A percentile compares a stretch with the other conserved stretches of the same genome.
phyloP scores from a whole-genome alignment of 2,888 invertebrate species.

The Criorhina ranunculi region DNA sequence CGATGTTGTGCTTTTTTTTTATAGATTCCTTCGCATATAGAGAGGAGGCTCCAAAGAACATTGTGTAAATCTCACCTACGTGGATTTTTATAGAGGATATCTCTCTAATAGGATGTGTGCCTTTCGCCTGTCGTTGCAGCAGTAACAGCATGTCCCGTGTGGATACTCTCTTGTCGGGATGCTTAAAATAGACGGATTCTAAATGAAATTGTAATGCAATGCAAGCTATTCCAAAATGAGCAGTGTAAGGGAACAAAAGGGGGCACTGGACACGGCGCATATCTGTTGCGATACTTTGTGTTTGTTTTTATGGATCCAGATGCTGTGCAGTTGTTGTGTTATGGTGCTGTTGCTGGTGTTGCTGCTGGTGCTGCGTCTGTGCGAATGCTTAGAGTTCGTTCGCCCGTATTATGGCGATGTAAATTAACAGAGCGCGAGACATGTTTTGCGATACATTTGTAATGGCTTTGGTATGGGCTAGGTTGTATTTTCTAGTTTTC shows the following conservation, averaged over 20 bases:
- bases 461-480: slow-evolving; percentile 62
- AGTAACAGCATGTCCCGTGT: slow-evolving; percentile 27
- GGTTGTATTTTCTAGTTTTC: slow-evolving; percentile 75
- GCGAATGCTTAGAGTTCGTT: slow-evolving; percentile 63
- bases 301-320: slow-evolving; percentile 74
- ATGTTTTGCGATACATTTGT: slow-evolving; percentile 76
- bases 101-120: slow-evolving; percentile 68
- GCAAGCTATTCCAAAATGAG: slow-evolving; percentile 71
- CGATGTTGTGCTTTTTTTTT: slow-evolving; percentile 41
- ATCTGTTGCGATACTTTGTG: slow-evolving; percentile 60
- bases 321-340: slow-evolving; percentile 50
- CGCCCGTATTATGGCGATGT: slow-evolving; percentile 66
- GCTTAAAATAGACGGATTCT: slow-evolving; percentile 72
- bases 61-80: slow-evolving; percentile 77
- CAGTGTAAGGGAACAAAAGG: slow-evolving; percentile 1
- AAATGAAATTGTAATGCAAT: slow-evolving; percentile 77
- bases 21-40: slow-evolving; percentile 54
- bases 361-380: slow-evolving; percentile 26
- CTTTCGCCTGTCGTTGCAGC: slow-evolving; percentile 10
- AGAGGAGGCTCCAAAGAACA: slow-evolving; percentile 54
- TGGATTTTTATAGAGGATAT: slow-evolving; percentile 69
- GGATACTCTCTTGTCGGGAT: slow-evolving; percentile 47
- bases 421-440: slow-evolving; percentile 66
- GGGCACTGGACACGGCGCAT: slow-evolving; percentile 54
- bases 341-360: slow-evolving; percentile 23